These are phyloP conservation scores for Thinocorus orbignyianus DNA, from an alignment of 2,113 vertebrate genomes.

Conservation along the genomic window DNA sequence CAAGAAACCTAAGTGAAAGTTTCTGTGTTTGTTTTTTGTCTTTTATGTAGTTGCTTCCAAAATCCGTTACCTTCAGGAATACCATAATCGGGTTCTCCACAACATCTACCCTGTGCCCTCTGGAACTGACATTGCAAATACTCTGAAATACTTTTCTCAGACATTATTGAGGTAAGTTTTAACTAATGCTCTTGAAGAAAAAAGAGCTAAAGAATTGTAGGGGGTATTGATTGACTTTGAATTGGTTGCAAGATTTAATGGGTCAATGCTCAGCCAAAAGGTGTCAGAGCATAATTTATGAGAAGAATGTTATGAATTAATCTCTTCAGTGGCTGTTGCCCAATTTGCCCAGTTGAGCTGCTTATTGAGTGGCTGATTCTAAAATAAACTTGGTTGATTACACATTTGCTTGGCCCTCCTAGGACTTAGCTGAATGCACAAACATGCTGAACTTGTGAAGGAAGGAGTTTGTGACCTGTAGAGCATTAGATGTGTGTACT, in stretches of 20 bases:
- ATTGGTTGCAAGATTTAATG: slow-evolving; percentile 52
- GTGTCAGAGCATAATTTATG: slow-evolving; percentile 61
- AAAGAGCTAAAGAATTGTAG: slow-evolving; percentile 40
- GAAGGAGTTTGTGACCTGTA: neutral
- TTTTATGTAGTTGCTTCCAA: slow-evolving; percentile 97
- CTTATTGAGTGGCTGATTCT: slow-evolving; percentile 50
- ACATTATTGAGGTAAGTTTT: slow-evolving; percentile 98
- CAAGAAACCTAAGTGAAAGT: slow-evolving; percentile 54
- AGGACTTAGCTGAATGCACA: neutral
- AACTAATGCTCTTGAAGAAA: slow-evolving; percentile 66
- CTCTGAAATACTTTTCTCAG: slow-evolving; percentile 99
- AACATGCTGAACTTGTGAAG: slow-evolving; percentile 16
- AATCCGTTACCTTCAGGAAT: slow-evolving; percentile 99
- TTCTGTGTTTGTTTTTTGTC: slow-evolving; percentile 74
- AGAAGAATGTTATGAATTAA: neutral
- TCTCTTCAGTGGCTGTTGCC: slow-evolving; percentile 47
- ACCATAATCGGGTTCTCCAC: slow-evolving; percentile 98
- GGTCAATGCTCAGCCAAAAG: slow-evolving; percentile 65
- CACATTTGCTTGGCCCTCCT: slow-evolving; percentile 36
- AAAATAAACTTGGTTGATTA: slow-evolving; percentile 45
- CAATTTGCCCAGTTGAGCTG: slow-evolving; percentile 48
- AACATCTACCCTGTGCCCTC: slow-evolving; percentile 99
- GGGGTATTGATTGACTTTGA: slow-evolving; percentile 38
- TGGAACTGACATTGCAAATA: slow-evolving; percentile 99
- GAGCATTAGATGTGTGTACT: neutral